Evolutionary conservation across 2,888 invertebrate species (phyloP).

Genomic region (Callosobruchus maculatus): DNA sequence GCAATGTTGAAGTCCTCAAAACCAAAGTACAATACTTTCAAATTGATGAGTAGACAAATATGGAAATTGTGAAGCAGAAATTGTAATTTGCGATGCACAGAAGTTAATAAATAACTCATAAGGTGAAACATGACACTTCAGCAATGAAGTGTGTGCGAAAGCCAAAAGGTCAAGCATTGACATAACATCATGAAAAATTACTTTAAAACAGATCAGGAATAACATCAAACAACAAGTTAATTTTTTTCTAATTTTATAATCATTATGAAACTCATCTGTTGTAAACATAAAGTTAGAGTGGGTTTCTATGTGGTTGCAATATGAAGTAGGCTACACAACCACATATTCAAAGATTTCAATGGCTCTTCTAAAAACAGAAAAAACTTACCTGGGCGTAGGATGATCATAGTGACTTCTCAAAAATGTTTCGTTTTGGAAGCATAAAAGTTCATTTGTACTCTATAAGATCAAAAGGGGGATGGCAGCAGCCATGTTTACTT

Average conservation of each 20-base stretch:
- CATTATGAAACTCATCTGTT: not conserved
- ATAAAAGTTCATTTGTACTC: slow-evolving; percentile 26
- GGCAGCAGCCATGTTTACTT: slow-evolving; percentile 48
- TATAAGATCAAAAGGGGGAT: slow-evolving; percentile 28
- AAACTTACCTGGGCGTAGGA: slow-evolving; percentile 44
- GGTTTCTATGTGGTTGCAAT: slow-evolving; percentile 17
- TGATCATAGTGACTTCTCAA: slow-evolving; percentile 34
- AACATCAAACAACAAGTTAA: not conserved
- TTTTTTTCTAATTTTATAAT: not conserved
- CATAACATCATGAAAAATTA: not conserved
- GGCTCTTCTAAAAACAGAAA: slow-evolving; percentile 10
- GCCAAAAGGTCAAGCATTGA: not conserved
- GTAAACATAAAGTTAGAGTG: not conserved
- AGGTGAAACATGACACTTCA: not conserved
- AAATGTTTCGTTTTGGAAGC: slow-evolving; percentile 16
- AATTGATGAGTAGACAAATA: not conserved
- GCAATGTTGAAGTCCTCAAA: not conserved
- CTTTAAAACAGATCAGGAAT: not conserved
- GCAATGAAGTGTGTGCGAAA: not conserved
- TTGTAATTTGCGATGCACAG: not conserved
- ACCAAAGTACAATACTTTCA: not conserved
- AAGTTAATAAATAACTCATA: not conserved
- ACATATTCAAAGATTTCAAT: not conserved
- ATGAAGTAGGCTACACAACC: slow-evolving; percentile 4
- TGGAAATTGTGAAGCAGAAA: not conserved